phyloP scores from a whole-genome alignment of 2,888 invertebrate species.

The Ormyrus nitidulus region DNA sequence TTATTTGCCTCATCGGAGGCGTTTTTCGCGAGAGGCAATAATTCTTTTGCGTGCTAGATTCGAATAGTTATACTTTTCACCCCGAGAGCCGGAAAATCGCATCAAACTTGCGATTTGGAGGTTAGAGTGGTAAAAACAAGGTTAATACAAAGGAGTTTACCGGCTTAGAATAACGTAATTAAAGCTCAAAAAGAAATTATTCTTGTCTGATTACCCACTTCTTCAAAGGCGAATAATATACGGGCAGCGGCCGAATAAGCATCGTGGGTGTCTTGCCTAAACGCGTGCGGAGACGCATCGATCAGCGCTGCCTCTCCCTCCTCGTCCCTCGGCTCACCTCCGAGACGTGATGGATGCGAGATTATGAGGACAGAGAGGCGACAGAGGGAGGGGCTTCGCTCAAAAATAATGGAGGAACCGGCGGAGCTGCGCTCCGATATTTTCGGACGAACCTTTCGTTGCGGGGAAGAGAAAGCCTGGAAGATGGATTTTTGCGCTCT shows the following conservation, averaged over 20 bases:
- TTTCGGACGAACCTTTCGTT: neutral
- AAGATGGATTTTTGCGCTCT: neutral
- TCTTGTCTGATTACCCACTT: too few species aligned
- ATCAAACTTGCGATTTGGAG: too few species aligned
- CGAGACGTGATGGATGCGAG: conserved; percentile 73
- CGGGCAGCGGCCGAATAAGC: conserved; percentile 18
- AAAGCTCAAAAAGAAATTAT: too few species aligned
- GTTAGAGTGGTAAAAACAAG: too few species aligned
- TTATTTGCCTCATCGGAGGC: too few species aligned
- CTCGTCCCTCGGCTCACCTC: conserved; percentile 58
- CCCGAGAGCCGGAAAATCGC: too few species aligned
- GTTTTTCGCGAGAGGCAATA: too few species aligned
- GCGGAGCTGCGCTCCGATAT: neutral
- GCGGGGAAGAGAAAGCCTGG: neutral
- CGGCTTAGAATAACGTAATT: too few species aligned
- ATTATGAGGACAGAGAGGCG: conserved; percentile 65
- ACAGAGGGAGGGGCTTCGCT: neutral
- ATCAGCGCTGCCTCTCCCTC: conserved; percentile 62
- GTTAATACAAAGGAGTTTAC: too few species aligned
- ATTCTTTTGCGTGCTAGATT: too few species aligned
- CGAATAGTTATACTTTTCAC: too few species aligned
- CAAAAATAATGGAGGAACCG: neutral
- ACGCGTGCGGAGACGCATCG: conserved; percentile 66
- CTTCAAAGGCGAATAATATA: too few species aligned
- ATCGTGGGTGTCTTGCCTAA: conserved; percentile 60